Evolutionary conservation across 2,113 vertebrate species (phyloP), one percentile per base, ranked within the genome.

Genomic region (Gopherus flavomarginatus): DNA sequence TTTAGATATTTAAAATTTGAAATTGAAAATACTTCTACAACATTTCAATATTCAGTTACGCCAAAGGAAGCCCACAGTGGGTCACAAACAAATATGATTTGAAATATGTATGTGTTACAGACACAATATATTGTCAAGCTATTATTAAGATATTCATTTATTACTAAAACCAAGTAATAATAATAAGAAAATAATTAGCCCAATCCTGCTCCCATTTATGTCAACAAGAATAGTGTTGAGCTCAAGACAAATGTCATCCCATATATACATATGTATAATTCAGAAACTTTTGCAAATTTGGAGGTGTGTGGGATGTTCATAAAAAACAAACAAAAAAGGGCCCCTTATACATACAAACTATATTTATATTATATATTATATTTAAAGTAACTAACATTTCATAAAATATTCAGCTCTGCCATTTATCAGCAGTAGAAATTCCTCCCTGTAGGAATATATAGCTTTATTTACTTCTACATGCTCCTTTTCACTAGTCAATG

Each of bases 401-500:
- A 75, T 22, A 81, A 14, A 5, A 0, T 29, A 52, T 92, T 95
- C 2, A 78, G 2, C 7, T 87, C 8, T 79, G 27, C 2, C 1
- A 53, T 22, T 86, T 72, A 27, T 6, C 87, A n/a, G 22, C 38
- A 80, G 22, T 2, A 86, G 42, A 87, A 47, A 13, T 0, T 54
- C 0, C 57, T 88, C 90, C 31, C 1, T 38, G 7, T 54, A 83
- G 27, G 91, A 85, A 82, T 91, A 53, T 53, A 86, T 86, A 49
- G 6, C 1, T 79, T 82, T 82, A 1, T 1, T 92, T 94, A 47
- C 27, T 9, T 90, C 11, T 72, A 3, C 3, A 6, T 19, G 12
- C n/a, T 26, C 1, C 10, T 78, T 83, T 75, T 56, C 16, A 85
- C 5, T 79, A 0, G 42, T n/a, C 62, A 6, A 0, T 1, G 4